Conservation (phyloP, 2,797 vertebrate genomes). For the Sebastes taczanowskii region DNA sequence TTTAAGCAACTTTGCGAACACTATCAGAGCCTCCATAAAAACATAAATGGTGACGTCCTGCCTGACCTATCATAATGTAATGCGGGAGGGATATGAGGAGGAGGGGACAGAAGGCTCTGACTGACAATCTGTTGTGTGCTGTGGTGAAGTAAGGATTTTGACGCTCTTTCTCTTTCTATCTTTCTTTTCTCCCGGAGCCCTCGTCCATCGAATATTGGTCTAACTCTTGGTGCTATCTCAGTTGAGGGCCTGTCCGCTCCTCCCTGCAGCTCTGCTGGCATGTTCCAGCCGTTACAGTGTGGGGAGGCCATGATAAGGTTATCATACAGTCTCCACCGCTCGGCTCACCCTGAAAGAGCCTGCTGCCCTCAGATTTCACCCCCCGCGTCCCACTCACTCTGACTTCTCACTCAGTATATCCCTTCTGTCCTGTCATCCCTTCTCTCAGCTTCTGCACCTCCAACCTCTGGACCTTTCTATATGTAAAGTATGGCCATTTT, state of each 20-base stretch:
- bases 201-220: conserved; percentile 67
- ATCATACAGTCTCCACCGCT: conserved; percentile 74
- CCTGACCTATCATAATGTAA: neutral
- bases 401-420: conserved; percentile 30
- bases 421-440: conserved; percentile 12
- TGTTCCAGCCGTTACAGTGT: conserved; percentile 87
- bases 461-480: neutral
- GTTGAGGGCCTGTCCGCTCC: conserved; percentile 66
- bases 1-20: neutral
- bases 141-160: conserved; percentile 59
- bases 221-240: conserved; percentile 81
- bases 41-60: neutral
- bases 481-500: conserved; percentile 34
- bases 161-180: conserved; percentile 5
- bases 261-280: conserved; percentile 54
- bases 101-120: conserved; percentile 22
- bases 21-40: neutral
- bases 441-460: neutral
- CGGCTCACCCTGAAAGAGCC: conserved; percentile 58
- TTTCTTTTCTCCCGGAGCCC: conserved; percentile 22
- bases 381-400: neutral
- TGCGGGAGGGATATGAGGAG: conserved; percentile 1
- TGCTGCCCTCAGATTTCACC: conserved; percentile 62
- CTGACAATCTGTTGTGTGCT: conserved; percentile 79
- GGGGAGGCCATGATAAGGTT: conserved; percentile 88